Evolutionary conservation across 2,113 vertebrate genomes (phyloP).

Genomic region (Phyllostomus discolor): DNA sequence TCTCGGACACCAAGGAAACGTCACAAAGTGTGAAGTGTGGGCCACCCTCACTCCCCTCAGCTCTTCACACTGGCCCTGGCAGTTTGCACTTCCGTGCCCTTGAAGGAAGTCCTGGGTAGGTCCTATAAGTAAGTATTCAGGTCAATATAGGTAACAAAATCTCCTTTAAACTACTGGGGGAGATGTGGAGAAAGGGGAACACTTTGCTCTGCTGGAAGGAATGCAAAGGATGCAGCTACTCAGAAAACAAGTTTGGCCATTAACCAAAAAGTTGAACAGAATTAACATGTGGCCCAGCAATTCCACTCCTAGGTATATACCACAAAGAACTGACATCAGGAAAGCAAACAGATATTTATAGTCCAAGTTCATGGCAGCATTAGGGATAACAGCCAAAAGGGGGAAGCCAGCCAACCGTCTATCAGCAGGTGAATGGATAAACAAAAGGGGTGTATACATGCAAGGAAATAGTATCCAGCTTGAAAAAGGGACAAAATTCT

Average conservation of each 20-base stretch:
- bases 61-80: not conserved
- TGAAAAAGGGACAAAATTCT: not conserved
- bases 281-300: not conserved
- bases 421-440: not conserved
- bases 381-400: not conserved
- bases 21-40: fast-evolving
- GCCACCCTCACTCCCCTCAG: not conserved
- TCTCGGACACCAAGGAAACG: not conserved
- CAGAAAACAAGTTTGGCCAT: not conserved
- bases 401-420: not conserved
- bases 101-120: not conserved
- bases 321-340: not conserved
- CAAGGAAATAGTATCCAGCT: not conserved
- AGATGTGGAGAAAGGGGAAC: not conserved
- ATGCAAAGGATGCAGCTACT: not conserved
- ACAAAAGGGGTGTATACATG: too few species aligned
- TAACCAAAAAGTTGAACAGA: not conserved
- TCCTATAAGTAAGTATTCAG: not conserved
- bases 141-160: not conserved
- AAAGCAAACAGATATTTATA: not conserved
- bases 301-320: not conserved
- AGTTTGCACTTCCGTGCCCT: not conserved
- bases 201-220: not conserved
- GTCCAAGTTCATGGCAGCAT: not conserved
- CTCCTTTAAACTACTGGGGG: not conserved